Evolutionary conservation across 2,797 vertebrate genomes (phyloP).

Genomic region (Moxostoma hubbsi): DNA sequence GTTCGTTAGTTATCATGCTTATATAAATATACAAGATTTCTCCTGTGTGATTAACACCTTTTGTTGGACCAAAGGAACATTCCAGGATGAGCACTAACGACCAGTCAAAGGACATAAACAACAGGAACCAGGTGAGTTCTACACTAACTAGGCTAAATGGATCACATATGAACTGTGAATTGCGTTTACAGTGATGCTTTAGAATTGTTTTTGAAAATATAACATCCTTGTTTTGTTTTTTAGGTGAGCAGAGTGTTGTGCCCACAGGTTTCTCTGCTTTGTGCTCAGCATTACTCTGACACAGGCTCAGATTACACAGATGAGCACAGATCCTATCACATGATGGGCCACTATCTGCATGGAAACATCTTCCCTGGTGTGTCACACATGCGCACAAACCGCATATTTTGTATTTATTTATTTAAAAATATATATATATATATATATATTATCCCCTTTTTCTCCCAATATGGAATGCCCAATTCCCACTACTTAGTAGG

Average conservation of each 20-base stretch:
- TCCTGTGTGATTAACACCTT: too few relatives aligned
- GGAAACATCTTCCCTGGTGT: conserved; percentile 64
- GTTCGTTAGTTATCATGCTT: too few relatives aligned
- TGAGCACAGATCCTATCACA: conserved; percentile 52
- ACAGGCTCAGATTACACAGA: conserved; percentile 18
- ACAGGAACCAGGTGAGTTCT: background rate
- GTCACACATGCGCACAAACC: background rate
- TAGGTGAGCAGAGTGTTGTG: conserved; percentile 17
- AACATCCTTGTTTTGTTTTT: background rate
- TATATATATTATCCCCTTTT: too few relatives aligned
- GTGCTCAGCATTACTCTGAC: conserved; percentile 50
- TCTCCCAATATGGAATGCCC: too few relatives aligned
- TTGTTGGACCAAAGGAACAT: background rate
- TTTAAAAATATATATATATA: too few relatives aligned
- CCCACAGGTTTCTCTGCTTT: conserved; percentile 47
- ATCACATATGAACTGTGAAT: too few relatives aligned
- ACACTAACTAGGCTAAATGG: too few relatives aligned
- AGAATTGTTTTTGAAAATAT: too few relatives aligned
- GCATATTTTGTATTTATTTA: too few relatives aligned
- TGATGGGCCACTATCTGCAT: conserved; percentile 60
- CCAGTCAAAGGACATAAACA: background rate
- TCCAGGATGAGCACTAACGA: background rate
- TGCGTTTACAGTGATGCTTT: too few relatives aligned
- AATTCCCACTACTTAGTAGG: too few relatives aligned
- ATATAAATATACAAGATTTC: too few relatives aligned